A percentile compares a stretch with the other conserved stretches of the same genome.
Conservation (phyloP, 2,888 invertebrate species). For the Tinea pellionella region DNA sequence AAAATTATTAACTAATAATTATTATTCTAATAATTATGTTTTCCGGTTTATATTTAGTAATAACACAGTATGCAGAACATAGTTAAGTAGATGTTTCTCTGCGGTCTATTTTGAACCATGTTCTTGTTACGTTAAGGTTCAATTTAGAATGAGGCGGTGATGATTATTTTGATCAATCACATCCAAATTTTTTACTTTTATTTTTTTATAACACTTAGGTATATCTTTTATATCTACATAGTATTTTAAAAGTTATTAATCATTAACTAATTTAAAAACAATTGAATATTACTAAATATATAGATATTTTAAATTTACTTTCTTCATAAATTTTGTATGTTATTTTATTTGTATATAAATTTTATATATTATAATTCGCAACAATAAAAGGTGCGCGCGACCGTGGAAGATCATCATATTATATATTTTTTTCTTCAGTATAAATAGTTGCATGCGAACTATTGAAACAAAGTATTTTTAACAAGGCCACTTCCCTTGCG, state of each 20-base stretch:
- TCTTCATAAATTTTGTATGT: constrained; percentile 12
- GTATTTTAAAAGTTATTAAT: not conserved
- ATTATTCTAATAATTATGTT: not conserved
- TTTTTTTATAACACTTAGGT: not conserved
- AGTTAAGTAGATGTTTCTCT: too few relatives aligned
- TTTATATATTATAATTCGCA: not conserved
- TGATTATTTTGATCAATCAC: not conserved
- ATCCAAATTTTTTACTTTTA: not conserved
- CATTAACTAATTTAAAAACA: not conserved
- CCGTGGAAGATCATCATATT: constrained; percentile 38
- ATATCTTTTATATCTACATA: not conserved
- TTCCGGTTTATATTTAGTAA: not conserved
- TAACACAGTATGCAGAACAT: not conserved
- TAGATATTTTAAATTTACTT: not conserved
- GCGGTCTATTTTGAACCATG: not conserved
- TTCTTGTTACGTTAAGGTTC: not conserved
- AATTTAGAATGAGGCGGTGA: not conserved
- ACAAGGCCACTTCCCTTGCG: constrained; percentile 15
- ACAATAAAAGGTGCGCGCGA: constrained; percentile 25
- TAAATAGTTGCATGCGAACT: constrained; percentile 19
- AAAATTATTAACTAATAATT: not conserved
- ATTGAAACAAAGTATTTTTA: constrained; percentile 18
- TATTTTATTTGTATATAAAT: too few relatives aligned
- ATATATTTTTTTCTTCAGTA: constrained; percentile 33
- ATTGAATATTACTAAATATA: not conserved